Percentiles rank a stretch among this genome's conserved stretches.
phyloP scores from a whole-genome alignment of 1,140 invertebrate species.

The Pseudomyrmex pallidus region DNA sequence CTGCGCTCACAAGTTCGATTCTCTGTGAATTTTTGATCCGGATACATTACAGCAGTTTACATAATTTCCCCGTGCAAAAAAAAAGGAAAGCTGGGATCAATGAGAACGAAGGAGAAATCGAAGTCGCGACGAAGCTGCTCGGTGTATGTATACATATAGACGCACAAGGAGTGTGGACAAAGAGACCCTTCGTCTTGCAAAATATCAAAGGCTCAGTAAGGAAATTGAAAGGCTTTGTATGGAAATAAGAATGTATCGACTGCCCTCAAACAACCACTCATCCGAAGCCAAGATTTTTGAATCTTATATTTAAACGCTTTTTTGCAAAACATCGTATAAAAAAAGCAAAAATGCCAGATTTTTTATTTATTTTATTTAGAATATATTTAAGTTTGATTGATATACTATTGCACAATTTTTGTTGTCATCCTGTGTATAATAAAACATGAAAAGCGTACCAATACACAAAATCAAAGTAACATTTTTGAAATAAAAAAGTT shows the following conservation, averaged over 20 bases:
- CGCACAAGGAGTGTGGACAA: slow-evolving; percentile 24
- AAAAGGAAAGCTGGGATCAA: slow-evolving; percentile 30
- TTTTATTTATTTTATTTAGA: slow-evolving; percentile 18
- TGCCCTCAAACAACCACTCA: slow-evolving; percentile 67
- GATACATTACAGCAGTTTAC: slow-evolving; percentile 48
- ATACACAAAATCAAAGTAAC: too few species aligned
- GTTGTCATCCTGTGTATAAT: background rate
- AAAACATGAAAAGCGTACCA: background rate
- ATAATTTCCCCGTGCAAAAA: slow-evolving; percentile 48
- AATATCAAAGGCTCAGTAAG: slow-evolving; percentile 79
- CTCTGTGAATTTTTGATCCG: slow-evolving; percentile 32
- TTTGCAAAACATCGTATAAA: slow-evolving; percentile 18
- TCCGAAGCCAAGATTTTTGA: slow-evolving; percentile 63
- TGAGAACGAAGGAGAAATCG: slow-evolving; percentile 34
- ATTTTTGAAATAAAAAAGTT: too few species aligned
- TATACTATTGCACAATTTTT: background rate
- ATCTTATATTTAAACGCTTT: slow-evolving; percentile 64
- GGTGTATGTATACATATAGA: background rate
- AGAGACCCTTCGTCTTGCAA: slow-evolving; percentile 69
- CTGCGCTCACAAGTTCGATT: slow-evolving; percentile 5
- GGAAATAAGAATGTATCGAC: slow-evolving; percentile 81
- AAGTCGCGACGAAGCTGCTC: slow-evolving; percentile 31
- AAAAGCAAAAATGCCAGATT: background rate
- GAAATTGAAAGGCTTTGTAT: slow-evolving; percentile 81
- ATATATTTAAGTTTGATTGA: slow-evolving; percentile 23